These are phyloP conservation scores for Varecia variegata DNA, from an alignment of 2,797 vertebrate species.

Conservation along the genomic window DNA sequence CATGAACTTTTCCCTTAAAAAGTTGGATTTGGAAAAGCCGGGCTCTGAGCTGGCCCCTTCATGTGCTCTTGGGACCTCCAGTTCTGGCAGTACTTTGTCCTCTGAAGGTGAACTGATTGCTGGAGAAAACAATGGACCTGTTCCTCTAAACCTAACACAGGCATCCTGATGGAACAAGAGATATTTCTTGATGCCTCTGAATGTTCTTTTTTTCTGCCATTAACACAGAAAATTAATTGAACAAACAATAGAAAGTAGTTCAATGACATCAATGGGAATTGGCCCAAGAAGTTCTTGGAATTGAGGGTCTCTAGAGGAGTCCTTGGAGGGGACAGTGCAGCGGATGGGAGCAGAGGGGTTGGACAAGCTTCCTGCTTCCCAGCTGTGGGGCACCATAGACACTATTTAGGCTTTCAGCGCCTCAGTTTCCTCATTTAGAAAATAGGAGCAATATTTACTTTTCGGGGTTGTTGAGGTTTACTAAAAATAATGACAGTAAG, in stretches of 20 bases:
- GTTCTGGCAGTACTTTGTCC: neutral
- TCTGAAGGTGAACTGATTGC: neutral
- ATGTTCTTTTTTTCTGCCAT: neutral
- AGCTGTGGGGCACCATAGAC: neutral
- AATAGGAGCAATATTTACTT: neutral
- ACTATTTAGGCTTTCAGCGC: neutral
- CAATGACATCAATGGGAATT: neutral
- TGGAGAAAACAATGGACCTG: neutral
- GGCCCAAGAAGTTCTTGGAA: neutral
- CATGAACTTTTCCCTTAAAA: neutral
- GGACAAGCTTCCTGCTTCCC: neutral
- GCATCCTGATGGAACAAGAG: neutral
- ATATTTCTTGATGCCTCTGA: neutral
- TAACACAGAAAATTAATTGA: neutral
- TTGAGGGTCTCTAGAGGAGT: rapidly evolving
- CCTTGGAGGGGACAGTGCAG: neutral
- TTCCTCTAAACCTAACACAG: neutral
- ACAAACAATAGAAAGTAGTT: neutral
- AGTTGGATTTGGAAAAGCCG: neutral
- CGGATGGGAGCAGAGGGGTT: rapidly evolving
- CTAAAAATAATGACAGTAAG: neutral
- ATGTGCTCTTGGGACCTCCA: neutral
- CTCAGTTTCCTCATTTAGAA: neutral
- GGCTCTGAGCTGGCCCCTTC: neutral
- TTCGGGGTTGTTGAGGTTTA: neutral